Conservation (phyloP, 2,888 invertebrate genomes). For the Ectemnius lituratus region DNA sequence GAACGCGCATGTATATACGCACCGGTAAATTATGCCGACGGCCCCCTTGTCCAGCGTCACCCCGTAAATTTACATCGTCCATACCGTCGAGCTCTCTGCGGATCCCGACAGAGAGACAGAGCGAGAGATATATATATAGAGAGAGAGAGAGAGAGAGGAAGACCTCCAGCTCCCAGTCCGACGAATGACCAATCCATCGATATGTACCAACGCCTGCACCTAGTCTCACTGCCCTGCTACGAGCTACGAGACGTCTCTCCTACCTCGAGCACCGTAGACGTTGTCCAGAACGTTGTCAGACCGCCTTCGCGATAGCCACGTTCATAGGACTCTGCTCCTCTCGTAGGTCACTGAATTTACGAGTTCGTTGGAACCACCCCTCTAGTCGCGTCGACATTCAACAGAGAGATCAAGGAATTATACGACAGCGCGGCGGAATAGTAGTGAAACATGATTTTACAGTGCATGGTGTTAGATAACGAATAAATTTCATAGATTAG, state of each 20-base stretch:
- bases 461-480: too few relatives aligned
- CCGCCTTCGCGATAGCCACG: conserved; percentile 5
- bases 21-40: conserved; percentile 49
- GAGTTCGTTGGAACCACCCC: too few relatives aligned
- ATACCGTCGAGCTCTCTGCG: conserved; percentile 28
- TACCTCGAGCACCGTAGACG: background rate
- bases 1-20: conserved; percentile 32
- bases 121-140: too few relatives aligned
- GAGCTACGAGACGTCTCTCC: conserved; percentile 4
- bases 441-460: background rate
- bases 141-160: background rate
- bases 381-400: too few relatives aligned
- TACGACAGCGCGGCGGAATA: too few relatives aligned
- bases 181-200: background rate
- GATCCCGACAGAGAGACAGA: conserved; percentile 19
- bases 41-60: conserved; percentile 66
- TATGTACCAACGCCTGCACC: conserved; percentile 7
- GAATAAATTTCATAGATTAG: too few relatives aligned
- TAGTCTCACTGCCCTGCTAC: conserved; percentile 2
- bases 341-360: background rate
- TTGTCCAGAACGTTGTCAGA: conserved; percentile 11
- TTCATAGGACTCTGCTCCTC: background rate
- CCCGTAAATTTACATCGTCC: conserved; percentile 69
- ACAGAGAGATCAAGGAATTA: too few relatives aligned
- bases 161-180: background rate